Evolutionary conservation across 2,113 vertebrate species (phyloP).

Genomic region (Diglossa brunneiventris): DNA sequence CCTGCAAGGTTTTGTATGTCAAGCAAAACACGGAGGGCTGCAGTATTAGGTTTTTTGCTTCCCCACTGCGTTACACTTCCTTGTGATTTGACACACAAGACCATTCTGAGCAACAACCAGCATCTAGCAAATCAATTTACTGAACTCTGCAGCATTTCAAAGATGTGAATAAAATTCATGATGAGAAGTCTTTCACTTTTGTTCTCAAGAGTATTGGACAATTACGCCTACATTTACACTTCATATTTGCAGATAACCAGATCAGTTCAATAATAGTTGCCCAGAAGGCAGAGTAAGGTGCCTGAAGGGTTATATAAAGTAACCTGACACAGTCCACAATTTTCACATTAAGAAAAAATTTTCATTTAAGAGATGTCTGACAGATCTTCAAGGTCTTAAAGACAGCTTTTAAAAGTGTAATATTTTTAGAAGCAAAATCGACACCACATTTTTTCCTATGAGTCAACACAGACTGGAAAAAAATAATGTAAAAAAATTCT

Average conservation of each 20-base stretch:
- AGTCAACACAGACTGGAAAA: neutral
- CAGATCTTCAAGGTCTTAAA: neutral
- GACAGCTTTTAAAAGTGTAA: neutral
- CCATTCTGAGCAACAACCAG: neutral
- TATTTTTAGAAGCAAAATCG: neutral
- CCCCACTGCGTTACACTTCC: neutral
- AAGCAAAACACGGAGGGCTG: neutral
- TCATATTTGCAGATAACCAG: neutral
- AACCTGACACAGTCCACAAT: neutral
- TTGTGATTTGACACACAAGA: neutral
- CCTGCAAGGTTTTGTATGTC: neutral
- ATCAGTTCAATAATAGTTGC: neutral
- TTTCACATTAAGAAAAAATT: neutral
- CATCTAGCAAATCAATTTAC: neutral
- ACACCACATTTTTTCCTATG: neutral
- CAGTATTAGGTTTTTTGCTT: neutral
- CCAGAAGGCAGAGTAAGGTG: neutral
- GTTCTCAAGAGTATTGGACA: neutral
- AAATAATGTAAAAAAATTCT: neutral
- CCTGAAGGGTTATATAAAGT: neutral
- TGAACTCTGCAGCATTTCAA: neutral
- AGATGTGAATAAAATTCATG: neutral
- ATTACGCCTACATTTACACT: neutral
- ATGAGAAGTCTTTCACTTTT: neutral
- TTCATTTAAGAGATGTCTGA: neutral